These are phyloP conservation scores for Anarsia innoxiella DNA, from an alignment of 2,888 invertebrate genomes.

Conservation along the genomic window DNA sequence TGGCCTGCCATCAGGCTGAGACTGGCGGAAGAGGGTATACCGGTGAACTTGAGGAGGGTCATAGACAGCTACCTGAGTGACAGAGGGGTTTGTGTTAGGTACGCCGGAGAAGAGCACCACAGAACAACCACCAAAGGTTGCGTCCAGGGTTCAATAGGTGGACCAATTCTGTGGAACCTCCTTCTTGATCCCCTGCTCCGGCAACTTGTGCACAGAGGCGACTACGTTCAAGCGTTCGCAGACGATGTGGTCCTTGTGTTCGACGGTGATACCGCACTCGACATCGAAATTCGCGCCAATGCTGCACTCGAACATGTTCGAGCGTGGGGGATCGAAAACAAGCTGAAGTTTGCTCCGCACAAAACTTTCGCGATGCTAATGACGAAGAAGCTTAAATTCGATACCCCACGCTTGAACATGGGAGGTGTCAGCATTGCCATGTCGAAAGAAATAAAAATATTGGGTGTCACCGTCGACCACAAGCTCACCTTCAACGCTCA, in stretches of 20 bases:
- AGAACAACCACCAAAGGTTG: constrained; percentile 20
- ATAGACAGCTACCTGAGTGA: constrained; percentile 15
- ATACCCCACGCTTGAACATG: background rate
- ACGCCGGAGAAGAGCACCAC: constrained; percentile 10
- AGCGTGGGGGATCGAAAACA: constrained; percentile 11
- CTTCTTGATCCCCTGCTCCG: constrained; percentile 20
- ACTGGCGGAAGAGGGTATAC: constrained; percentile 12
- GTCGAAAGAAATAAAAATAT: background rate
- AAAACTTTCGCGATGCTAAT: constrained; percentile 8
- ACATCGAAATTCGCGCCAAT: background rate
- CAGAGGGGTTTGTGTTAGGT: constrained; percentile 12
- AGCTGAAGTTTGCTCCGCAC: constrained; percentile 11
- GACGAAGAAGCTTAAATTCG: background rate
- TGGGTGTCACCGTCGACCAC: background rate
- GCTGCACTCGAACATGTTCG: background rate
- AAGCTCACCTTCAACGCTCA: constrained; percentile 9
- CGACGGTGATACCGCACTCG: background rate
- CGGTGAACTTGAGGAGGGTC: constrained; percentile 10
- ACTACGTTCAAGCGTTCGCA: constrained; percentile 3
- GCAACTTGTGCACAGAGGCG: constrained; percentile 17
- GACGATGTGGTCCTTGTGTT: constrained; percentile 3
- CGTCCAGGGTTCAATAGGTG: constrained; percentile 23
- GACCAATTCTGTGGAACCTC: constrained; percentile 21
- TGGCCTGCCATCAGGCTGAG: constrained; percentile 11
- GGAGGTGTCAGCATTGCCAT: background rate